Percentiles rank a stretch among this genome's conserved stretches.
These are phyloP conservation scores for Picathartes gymnocephalus DNA, from an alignment of 2,113 vertebrate species.

Conservation along the genomic window DNA sequence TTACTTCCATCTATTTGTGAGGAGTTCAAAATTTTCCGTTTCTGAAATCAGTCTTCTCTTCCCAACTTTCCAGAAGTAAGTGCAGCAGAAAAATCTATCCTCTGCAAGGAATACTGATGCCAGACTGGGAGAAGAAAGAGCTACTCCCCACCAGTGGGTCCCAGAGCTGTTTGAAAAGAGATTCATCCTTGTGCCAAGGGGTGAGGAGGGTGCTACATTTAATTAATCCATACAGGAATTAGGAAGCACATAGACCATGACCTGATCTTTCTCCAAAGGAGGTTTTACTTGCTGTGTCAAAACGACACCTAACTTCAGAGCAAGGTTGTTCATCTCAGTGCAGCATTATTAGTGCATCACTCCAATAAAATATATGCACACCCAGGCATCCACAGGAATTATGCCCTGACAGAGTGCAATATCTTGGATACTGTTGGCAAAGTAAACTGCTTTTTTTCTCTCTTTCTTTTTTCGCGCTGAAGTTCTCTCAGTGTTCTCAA, in stretches of 20 bases:
- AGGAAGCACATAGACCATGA: background rate
- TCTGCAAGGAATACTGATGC: background rate
- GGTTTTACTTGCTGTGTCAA: background rate
- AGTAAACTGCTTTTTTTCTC: background rate
- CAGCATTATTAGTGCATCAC: background rate
- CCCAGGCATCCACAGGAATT: background rate
- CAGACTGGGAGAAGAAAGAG: background rate
- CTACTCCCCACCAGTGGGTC: background rate
- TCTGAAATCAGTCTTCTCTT: background rate
- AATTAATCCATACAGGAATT: background rate
- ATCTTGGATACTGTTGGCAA: background rate
- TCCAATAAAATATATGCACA: background rate
- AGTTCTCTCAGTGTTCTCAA: slow-evolving; percentile 15
- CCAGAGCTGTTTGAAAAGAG: background rate
- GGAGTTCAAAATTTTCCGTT: background rate
- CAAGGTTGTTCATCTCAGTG: background rate
- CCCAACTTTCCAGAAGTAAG: background rate
- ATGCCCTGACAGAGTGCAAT: background rate
- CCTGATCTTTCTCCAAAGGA: background rate
- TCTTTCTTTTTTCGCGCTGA: background rate
- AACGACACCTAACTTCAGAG: background rate
- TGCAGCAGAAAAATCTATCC: background rate
- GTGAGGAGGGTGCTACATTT: background rate
- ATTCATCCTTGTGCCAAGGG: background rate
- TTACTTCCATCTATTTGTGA: background rate